These are phyloP conservation scores for Drosophila mauritiana DNA, from an alignment of 1,140 invertebrate species.

Conservation along the genomic window DNA sequence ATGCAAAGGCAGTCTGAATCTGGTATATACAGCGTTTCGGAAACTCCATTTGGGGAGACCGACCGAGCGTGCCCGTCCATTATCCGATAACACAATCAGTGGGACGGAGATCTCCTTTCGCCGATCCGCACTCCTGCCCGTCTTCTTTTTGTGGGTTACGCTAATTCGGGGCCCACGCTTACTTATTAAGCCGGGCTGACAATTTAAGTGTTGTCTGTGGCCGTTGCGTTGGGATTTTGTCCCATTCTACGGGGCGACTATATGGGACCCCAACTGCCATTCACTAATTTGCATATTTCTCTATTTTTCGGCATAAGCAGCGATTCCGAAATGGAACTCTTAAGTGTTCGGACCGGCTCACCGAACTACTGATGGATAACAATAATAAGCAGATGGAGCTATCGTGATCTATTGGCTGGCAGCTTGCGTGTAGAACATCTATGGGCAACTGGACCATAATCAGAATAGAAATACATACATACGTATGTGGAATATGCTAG, in stretches of 20 bases:
- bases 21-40: slow-evolving; percentile 2
- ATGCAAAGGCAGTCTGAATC: slow-evolving; percentile 34
- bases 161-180: slow-evolving; percentile 54
- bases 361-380: slow-evolving; percentile 49
- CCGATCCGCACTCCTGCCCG: slow-evolving; percentile 24
- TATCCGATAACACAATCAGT: slow-evolving; percentile 26
- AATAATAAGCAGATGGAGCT: slow-evolving; percentile 24
- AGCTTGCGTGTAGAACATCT: slow-evolving; percentile 51
- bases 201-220: slow-evolving; percentile 53
- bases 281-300: slow-evolving; percentile 82
- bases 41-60: slow-evolving; percentile 17
- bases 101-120: slow-evolving; percentile 21
- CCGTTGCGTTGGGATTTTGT: slow-evolving; percentile 49
- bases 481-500: slow-evolving; percentile 7
- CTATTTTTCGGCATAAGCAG: slow-evolving; percentile 67
- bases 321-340: slow-evolving; percentile 81
- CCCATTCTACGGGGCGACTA: slow-evolving; percentile 54
- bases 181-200: slow-evolving; percentile 44
- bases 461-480: slow-evolving; percentile 4
- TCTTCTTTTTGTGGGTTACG: slow-evolving; percentile 50
- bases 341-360: slow-evolving; percentile 76
- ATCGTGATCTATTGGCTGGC: slow-evolving; percentile 73
- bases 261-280: slow-evolving; percentile 61
- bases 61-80: slow-evolving; percentile 1
- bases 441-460: slow-evolving; percentile 50